phyloP scores from a whole-genome alignment of 1,140 invertebrate genomes.

The Archivesica marissinica region DNA sequence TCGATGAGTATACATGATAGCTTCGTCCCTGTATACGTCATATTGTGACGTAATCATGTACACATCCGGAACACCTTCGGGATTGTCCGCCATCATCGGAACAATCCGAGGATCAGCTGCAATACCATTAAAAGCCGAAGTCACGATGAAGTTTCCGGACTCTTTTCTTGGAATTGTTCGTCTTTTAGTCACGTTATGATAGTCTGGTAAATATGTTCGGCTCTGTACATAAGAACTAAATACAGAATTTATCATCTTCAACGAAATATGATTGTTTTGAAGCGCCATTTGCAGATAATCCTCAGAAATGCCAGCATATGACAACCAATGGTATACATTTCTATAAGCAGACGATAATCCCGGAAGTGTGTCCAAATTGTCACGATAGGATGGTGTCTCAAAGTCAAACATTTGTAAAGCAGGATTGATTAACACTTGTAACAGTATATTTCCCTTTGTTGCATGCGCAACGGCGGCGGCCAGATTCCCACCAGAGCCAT shows the following conservation, averaged over 20 bases:
- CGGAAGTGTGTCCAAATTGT: slow-evolving; percentile 65
- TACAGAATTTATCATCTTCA: slow-evolving; percentile 42
- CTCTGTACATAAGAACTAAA: slow-evolving; percentile 68
- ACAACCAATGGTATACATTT: slow-evolving; percentile 72
- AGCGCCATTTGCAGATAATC: slow-evolving; percentile 55
- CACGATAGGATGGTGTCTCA: slow-evolving; percentile 79
- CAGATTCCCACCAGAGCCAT: slow-evolving; percentile 81
- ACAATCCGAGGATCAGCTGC: slow-evolving; percentile 69
- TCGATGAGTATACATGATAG: slow-evolving; percentile 77
- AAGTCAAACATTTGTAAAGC: slow-evolving; percentile 79
- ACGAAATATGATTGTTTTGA: slow-evolving; percentile 74
- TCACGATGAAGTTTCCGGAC: slow-evolving; percentile 32
- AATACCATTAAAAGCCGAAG: slow-evolving; percentile 57
- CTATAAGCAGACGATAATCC: slow-evolving; percentile 74
- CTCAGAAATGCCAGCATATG: slow-evolving; percentile 67
- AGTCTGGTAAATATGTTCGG: slow-evolving; percentile 63
- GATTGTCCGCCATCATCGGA: slow-evolving; percentile 69
- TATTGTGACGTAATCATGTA: slow-evolving; percentile 80
- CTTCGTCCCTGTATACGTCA: slow-evolving; percentile 79
- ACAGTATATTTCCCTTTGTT: slow-evolving; percentile 68
- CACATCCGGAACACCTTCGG: slow-evolving; percentile 67
- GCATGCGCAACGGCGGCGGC: slow-evolving; percentile 76
- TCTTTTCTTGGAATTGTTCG: slow-evolving; percentile 40
- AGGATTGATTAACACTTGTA: slow-evolving; percentile 81
- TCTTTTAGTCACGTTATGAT: slow-evolving; percentile 66